These are phyloP conservation scores for Panulirus ornatus DNA, from an alignment of 1,140 invertebrate species.

Conservation along the genomic window DNA sequence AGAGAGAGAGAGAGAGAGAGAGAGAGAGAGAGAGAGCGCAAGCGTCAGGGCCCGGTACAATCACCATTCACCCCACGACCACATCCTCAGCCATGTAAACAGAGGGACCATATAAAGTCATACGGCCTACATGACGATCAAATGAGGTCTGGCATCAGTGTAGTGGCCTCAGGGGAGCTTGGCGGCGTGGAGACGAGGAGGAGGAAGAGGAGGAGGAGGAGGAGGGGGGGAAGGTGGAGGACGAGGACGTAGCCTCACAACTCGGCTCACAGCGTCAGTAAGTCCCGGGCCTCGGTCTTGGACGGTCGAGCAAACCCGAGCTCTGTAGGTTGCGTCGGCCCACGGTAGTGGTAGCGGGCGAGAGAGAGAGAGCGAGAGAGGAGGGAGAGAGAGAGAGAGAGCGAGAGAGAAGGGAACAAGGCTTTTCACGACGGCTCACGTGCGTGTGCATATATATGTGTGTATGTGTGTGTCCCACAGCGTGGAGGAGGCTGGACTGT, in stretches of 20 bases:
- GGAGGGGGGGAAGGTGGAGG: background rate
- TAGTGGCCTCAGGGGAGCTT: no score
- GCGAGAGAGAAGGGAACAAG: no score
- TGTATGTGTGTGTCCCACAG: no score
- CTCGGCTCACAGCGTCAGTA: conserved; percentile 60
- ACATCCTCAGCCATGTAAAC: background rate
- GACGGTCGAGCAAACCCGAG: conserved; percentile 24
- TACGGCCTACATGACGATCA: background rate
- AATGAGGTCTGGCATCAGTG: background rate
- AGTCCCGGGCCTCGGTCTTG: conserved; percentile 56
- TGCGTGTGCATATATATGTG: no score
- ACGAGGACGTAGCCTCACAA: conserved; percentile 23
- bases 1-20: no score
- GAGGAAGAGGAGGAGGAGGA: conserved; percentile 9
- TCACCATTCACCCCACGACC: background rate
- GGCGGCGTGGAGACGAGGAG: background rate
- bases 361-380: no score
- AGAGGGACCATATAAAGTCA: background rate
- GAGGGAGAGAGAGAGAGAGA: no score
- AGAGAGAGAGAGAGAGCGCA: no score
- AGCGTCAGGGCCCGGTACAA: no score
- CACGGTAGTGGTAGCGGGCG: background rate
- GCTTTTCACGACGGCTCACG: no score
- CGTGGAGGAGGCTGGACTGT: no score
- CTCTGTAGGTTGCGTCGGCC: conserved; percentile 15